Percentiles rank a stretch among this genome's conserved stretches.
These are phyloP conservation scores for Hydrolagus colliei DNA, from an alignment of 2,797 vertebrate species.

Conservation along the genomic window DNA sequence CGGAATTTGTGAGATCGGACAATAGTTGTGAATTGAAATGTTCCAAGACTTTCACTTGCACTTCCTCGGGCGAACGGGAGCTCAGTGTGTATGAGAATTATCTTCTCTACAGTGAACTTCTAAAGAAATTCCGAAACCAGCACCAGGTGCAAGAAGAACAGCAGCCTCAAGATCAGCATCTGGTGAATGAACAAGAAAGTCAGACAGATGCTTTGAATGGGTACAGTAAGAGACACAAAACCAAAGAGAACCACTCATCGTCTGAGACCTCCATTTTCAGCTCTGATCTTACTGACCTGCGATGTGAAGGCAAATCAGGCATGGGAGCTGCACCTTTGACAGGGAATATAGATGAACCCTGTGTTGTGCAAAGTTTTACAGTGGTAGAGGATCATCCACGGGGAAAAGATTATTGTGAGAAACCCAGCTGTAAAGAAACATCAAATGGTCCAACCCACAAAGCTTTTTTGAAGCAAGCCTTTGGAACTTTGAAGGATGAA, in stretches of 20 bases:
- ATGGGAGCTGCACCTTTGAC: neutral
- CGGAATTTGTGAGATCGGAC: neutral
- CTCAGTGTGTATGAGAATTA: conserved; percentile 50
- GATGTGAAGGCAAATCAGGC: conserved; percentile 3
- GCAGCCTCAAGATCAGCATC: conserved; percentile 16
- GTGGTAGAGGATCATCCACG: neutral
- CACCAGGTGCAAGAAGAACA: conserved; percentile 26
- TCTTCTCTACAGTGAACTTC: conserved; percentile 46
- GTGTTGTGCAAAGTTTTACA: neutral
- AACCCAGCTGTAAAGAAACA: neutral
- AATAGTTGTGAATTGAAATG: neutral
- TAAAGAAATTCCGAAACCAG: conserved; percentile 38
- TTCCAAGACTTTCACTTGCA: neutral
- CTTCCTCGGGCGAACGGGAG: conserved; percentile 12
- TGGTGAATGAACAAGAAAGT: neutral
- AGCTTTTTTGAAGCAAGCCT: neutral
- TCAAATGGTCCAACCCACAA: neutral
- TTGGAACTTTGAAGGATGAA: neutral
- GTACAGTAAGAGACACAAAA: neutral
- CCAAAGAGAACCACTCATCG: neutral
- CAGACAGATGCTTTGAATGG: neutral
- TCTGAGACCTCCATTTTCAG: neutral
- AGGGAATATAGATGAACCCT: neutral
- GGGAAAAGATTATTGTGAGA: neutral
- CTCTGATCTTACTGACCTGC: neutral